Base-by-base conservation (phyloP, 2,888 invertebrate species). In the Myopa tessellatipennis region DNA sequence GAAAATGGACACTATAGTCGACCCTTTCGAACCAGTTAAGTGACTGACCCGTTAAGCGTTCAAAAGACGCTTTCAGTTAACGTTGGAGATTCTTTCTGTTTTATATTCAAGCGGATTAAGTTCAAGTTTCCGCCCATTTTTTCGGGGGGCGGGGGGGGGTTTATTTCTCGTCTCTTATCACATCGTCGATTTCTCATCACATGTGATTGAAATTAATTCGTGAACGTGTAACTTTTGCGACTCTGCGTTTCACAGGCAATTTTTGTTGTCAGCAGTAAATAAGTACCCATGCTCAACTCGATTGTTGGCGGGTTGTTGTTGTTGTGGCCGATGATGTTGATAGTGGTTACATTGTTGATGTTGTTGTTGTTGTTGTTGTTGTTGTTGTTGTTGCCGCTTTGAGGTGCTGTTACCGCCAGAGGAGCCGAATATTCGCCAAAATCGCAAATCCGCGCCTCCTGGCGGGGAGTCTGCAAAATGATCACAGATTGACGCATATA, bases 401-500 rank as follows among this genome's bases (percentile, higher is more conserved):
- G 34, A 18, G 36, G 58, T 16, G 58, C 12, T 72, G 58, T 60
- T 73, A 55, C 58, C 60, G 75, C 75, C 67, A 40, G 50, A n/a
- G 70, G 63, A 63, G 69, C 18, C 45, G 26, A 60, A 60, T 69
- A 26, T 60, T 60, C 75, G 45, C 68, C 40, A 60, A 69, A 75
- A 45, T 40, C 68, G 26, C 69, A 18, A 63, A 75, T 18, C 40
- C 65, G 14, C 69, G 68, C 68, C 67, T 67, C 74, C 55, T 40
- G 38, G 38, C 55, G 74, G 67, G 16, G 4, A 58, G 74, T 55
- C 74, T 78, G 79, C 55, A 38, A 74, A 60, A 78, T 79, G 76
- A 78, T 76, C 74, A 78, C 76, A 79, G 77, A 78, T 79, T 79
- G 77, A 76, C 74, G 76, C 79, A 78, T 78, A 77, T 77, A 76